Evolutionary conservation across 2,888 invertebrate genomes (phyloP).

Genomic region (Agrotis segetum): DNA sequence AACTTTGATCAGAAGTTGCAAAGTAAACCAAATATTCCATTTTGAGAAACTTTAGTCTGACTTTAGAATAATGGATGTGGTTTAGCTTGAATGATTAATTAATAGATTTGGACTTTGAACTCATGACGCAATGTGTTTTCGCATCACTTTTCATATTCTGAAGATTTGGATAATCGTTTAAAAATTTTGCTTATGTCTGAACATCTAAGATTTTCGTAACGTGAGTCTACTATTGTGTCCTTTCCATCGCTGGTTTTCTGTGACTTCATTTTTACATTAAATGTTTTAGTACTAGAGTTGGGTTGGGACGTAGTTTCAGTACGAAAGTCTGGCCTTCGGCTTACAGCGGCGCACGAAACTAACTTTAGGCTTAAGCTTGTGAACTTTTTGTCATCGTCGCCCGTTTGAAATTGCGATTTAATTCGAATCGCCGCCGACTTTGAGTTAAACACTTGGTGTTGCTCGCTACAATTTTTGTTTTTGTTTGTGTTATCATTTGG

Average conservation of each 20-base stretch:
- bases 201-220: neutral
- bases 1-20: constrained; percentile 38
- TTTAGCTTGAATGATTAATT: constrained; percentile 18
- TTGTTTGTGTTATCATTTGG: constrained; percentile 56
- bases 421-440: constrained; percentile 68
- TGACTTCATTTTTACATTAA: constrained; percentile 48
- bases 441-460: constrained; percentile 61
- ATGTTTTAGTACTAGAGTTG: constrained; percentile 39
- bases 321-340: constrained; percentile 69
- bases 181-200: neutral
- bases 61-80: constrained; percentile 29
- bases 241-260: constrained; percentile 15
- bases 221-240: neutral
- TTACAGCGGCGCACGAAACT: constrained; percentile 71
- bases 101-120: constrained; percentile 31
- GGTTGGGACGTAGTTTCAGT: constrained; percentile 52
- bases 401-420: constrained; percentile 75
- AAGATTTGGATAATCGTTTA: neutral
- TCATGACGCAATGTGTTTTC: constrained; percentile 18
- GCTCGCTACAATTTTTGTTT: constrained; percentile 54
- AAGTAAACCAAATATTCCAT: constrained; percentile 37
- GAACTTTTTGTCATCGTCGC: constrained; percentile 78
- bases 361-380: constrained; percentile 76
- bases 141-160: neutral
- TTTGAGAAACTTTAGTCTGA: constrained; percentile 21